Percentiles rank a stretch among this genome's conserved stretches.
These are phyloP conservation scores for Lepisosteus oculatus DNA, from an alignment of 2,113 vertebrate species.

Conservation along the genomic window DNA sequence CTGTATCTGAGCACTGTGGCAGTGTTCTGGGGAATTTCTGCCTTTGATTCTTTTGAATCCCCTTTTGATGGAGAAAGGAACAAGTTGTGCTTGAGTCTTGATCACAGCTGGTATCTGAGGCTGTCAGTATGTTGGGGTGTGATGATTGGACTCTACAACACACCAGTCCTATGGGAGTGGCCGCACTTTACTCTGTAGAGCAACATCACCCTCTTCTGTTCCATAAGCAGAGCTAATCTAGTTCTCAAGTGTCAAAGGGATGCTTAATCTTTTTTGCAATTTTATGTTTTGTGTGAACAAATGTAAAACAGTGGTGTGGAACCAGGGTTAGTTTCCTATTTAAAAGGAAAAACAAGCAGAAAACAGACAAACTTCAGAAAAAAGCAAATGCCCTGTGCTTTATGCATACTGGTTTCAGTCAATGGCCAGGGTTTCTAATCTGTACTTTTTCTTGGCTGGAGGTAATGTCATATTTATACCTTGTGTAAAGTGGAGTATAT, in stretches of 20 bases:
- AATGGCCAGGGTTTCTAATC: no score
- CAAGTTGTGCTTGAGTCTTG: not conserved
- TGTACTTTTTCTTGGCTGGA: no score
- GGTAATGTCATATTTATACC: no score
- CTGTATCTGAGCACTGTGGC: constrained; percentile 3
- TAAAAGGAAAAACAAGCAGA: no score
- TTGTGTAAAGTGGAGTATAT: no score
- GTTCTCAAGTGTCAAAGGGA: not conserved
- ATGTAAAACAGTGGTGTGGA: no score
- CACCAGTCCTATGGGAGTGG: constrained; percentile 7
- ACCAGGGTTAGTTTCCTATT: no score
- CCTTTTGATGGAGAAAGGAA: not conserved
- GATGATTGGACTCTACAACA: constrained; percentile 1
- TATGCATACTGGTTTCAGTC: no score
- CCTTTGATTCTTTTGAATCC: not conserved
- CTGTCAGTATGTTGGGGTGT: constrained; percentile 7
- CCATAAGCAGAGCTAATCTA: not conserved
- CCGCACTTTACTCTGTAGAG: constrained; percentile 18
- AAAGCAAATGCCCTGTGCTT: no score
- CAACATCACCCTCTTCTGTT: constrained; percentile 12
- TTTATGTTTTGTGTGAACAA: no score
- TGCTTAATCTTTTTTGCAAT: no score
- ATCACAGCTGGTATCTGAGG: constrained; percentile 7
- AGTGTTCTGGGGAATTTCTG: not conserved
- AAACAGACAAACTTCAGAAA: no score